Percentiles rank a stretch among this genome's conserved stretches.
Evolutionary conservation across 2,888 invertebrate species (phyloP).

Genomic region (Hyalella azteca): DNA sequence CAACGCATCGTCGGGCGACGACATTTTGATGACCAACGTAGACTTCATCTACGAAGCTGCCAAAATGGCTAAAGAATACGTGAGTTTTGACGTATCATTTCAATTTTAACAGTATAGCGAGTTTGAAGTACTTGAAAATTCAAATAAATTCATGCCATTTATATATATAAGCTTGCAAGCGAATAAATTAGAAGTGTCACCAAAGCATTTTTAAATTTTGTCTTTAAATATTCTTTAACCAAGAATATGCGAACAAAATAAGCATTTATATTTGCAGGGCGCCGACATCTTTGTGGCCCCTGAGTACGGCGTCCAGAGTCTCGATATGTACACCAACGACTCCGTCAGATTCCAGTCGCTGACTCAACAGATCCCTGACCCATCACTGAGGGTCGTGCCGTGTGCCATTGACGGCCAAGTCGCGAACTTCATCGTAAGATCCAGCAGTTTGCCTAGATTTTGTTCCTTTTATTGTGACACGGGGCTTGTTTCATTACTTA

Average conservation of each 20-base stretch:
- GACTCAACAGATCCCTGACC: constrained; percentile 53
- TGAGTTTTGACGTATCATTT: too few relatives aligned
- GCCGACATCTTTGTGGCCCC: constrained; percentile 63
- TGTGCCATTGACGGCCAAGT: constrained; percentile 10
- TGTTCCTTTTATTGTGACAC: too few relatives aligned
- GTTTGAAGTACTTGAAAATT: too few relatives aligned
- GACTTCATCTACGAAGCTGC: constrained; percentile 32
- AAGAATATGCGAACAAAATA: too few relatives aligned
- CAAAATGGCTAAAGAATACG: constrained; percentile 38
- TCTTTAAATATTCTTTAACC: too few relatives aligned
- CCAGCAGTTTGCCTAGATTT: too few relatives aligned
- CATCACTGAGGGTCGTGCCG: constrained; percentile 30
- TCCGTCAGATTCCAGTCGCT: constrained; percentile 57
- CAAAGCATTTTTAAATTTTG: too few relatives aligned
- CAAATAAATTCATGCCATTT: too few relatives aligned
- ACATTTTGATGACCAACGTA: constrained; percentile 37
- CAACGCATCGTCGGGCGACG: constrained; percentile 25
- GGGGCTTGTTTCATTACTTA: too few relatives aligned
- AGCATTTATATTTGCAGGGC: constrained; percentile 59
- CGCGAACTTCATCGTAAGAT: constrained; percentile 37
- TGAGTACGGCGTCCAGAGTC: constrained; percentile 62
- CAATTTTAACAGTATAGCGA: too few relatives aligned
- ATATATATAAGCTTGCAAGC: too few relatives aligned
- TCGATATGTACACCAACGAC: constrained; percentile 58
- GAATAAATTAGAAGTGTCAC: too few relatives aligned